Base-by-base conservation (phyloP, 2,888 invertebrate species). In the Julus scanicus region DNA sequence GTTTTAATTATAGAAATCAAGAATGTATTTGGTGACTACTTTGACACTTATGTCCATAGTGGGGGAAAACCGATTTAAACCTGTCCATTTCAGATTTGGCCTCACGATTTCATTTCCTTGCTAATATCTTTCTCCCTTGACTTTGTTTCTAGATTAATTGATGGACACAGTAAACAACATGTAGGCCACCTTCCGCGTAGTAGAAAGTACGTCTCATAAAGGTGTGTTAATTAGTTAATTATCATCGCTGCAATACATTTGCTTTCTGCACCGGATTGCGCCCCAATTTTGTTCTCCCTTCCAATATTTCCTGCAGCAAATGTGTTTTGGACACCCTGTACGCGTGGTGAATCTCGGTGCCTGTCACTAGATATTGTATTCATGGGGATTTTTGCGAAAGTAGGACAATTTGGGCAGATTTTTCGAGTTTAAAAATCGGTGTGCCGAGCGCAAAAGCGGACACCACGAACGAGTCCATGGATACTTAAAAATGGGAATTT, bases 121-220 rank as follows among this genome's bases (percentile, higher is more conserved):
- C 63, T 63, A 63, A 63, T 63, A 17, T 63, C 63, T 17, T 63
- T 63, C 63, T 63, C 63, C 44, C 63, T 63, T 63, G 63, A 63
- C 63, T 63, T 63, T 63, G 63, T 63, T 63, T 63, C 20, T 20
- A 63, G 63, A 63, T 3, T 3, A n/a, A n/a, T 63, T 17, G 20
- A 17, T 63, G n/a, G n/a, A 63, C 13, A 53, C 53, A 53, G 17
- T 17, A 17, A 53, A 17, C 53, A 17, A 53, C 13, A 53, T 53
- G 53, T 53, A 53, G 53, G 53, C 53, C 53, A 44, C 44, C 44
- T 44, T 44, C 44, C 44, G 44, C 44, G 44, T 44, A 53, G 53
- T 9, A 53, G 53, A 53, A 53, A 53, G 53, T 53, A 53, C 63
- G 63, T 63, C 63, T 63, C n/a, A 20, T 17, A n/a, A 6, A 63